A percentile compares a stretch with the other conserved stretches of the same genome.
Conservation (phyloP, 2,113 vertebrate genomes). For the Mormoops blainvillei region DNA sequence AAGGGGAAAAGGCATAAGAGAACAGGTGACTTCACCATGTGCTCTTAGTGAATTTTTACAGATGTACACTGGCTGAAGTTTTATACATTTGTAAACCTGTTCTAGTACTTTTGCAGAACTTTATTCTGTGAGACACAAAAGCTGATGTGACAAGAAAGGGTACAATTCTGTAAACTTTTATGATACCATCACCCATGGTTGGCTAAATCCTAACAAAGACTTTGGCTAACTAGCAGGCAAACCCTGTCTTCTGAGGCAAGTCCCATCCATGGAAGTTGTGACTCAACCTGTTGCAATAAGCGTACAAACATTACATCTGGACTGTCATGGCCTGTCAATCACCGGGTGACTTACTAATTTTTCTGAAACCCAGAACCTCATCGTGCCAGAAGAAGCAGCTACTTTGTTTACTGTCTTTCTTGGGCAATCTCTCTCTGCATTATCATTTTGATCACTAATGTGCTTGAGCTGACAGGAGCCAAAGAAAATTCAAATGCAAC, state of each 20-base stretch:
- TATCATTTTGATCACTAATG: conserved; percentile 54
- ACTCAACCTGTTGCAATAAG: conserved; percentile 56
- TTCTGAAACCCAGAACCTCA: conserved; percentile 51
- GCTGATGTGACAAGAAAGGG: background rate
- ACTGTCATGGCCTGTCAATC: background rate
- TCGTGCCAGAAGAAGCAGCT: conserved; percentile 27
- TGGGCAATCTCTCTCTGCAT: conserved; percentile 40
- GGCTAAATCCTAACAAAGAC: conserved; percentile 42
- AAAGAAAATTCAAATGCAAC: conserved; percentile 50
- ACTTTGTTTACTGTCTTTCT: conserved; percentile 56
- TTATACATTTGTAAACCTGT: conserved; percentile 53
- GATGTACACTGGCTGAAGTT: conserved; percentile 47
- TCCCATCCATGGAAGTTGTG: background rate
- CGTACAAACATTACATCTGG: background rate
- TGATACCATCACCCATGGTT: conserved; percentile 8
- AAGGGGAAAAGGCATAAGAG: background rate
- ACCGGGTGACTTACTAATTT: conserved; percentile 60
- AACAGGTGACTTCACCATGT: background rate
- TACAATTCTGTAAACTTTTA: conserved; percentile 43
- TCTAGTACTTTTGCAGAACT: conserved; percentile 43
- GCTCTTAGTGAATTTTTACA: conserved; percentile 6
- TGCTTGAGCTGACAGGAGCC: conserved; percentile 31
- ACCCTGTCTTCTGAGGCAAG: conserved; percentile 68
- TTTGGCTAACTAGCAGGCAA: conserved; percentile 47
- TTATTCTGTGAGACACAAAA: background rate